A percentile compares a stretch with the other conserved stretches of the same genome.
Conservation (phyloP, 1,140 invertebrate genomes). For the Luehdorfia chinensis region DNA sequence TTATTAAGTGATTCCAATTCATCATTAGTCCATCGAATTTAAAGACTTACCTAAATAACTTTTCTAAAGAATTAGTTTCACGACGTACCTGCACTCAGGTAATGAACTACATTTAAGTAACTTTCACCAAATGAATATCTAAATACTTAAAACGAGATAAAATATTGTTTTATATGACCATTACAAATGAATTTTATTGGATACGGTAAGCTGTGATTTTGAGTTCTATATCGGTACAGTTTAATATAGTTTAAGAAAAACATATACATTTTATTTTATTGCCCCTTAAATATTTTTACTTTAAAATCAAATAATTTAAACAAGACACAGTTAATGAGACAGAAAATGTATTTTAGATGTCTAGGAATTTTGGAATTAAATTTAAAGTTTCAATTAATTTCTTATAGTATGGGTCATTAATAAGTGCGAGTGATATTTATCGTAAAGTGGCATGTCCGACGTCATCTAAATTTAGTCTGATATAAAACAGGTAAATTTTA, state of each 20-base stretch:
- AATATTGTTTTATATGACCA: slow-evolving; percentile 71
- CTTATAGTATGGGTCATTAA: not conserved
- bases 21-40: no score
- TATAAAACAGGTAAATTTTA: no score
- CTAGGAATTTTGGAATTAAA: slow-evolving; percentile 8
- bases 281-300: slow-evolving; percentile 52
- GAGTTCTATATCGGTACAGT: slow-evolving; percentile 33
- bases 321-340: slow-evolving; percentile 48
- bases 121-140: slow-evolving; percentile 71
- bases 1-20: no score
- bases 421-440: not conserved
- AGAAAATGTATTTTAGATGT: slow-evolving; percentile 27
- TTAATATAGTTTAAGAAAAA: slow-evolving; percentile 62
- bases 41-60: no score
- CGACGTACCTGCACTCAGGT: no score
- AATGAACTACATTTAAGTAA: slow-evolving; percentile 63
- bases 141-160: slow-evolving; percentile 71
- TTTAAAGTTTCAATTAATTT: slow-evolving; percentile 6
- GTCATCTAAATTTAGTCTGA: no score
- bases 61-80: no score
- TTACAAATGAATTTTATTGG: slow-evolving; percentile 62
- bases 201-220: slow-evolving; percentile 37
- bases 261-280: slow-evolving; percentile 55
- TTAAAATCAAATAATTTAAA: slow-evolving; percentile 69
- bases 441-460: no score